Conservation (phyloP, 2,797 vertebrate genomes). For the Chelmon rostratus region DNA sequence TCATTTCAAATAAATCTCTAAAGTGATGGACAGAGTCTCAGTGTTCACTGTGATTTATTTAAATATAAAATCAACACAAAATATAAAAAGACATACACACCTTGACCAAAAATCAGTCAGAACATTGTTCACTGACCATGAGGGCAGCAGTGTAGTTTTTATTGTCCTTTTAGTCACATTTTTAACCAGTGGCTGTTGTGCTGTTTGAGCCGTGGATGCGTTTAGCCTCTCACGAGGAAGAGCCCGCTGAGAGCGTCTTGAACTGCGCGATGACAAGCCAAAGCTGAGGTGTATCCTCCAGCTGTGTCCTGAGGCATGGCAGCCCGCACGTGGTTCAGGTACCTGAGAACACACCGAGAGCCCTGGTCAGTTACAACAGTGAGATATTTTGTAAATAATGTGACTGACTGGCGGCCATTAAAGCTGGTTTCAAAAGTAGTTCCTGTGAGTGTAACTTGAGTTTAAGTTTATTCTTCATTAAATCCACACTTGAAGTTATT, state of each 20-base stretch:
- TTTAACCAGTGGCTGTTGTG: constrained; percentile 7
- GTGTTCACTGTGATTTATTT: constrained; percentile 68
- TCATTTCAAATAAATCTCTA: constrained; percentile 58
- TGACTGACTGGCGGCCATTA: constrained; percentile 47
- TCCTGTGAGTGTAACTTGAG: constrained; percentile 57
- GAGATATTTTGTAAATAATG: constrained; percentile 66
- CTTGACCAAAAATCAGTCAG: constrained; percentile 16
- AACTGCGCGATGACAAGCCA: constrained; percentile 95
- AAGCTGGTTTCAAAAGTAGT: constrained; percentile 51
- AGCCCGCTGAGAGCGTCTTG: constrained; percentile 98
- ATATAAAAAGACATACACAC: constrained; percentile 58
- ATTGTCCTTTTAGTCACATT: constrained; percentile 43
- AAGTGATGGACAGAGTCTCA: constrained; percentile 9
- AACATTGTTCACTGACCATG: constrained; percentile 5
- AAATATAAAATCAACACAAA: constrained; percentile 61
- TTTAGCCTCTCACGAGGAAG: constrained; percentile 78
- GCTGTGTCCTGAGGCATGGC: constrained; percentile 94
- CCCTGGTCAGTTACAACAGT: constrained; percentile 51
- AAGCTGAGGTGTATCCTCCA: constrained; percentile 93
- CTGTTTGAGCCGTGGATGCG: background rate
- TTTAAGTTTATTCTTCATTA: constrained; percentile 70
- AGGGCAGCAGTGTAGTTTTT: constrained; percentile 19
- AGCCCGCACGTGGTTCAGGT: constrained; percentile 94
- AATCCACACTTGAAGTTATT: constrained; percentile 72
- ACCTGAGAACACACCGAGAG: constrained; percentile 85